A percentile compares a stretch with the other conserved stretches of the same genome.
phyloP scores from a whole-genome alignment of 2,113 vertebrate genomes.

The Cricetomys ansorgei region DNA sequence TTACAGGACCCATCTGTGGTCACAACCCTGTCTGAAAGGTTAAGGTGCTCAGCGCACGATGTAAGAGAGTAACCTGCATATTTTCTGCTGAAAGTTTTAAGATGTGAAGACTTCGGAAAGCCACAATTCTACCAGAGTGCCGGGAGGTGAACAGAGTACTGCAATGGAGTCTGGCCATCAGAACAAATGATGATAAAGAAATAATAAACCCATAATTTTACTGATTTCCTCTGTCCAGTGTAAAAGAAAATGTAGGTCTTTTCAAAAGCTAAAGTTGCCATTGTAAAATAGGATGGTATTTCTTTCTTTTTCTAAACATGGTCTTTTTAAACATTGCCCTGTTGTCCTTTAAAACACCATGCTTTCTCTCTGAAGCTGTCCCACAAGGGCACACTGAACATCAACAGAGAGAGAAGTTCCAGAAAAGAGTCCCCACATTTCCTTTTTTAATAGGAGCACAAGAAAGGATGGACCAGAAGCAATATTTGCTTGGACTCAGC shows the following conservation, averaged over 20 bases:
- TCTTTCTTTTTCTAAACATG: constrained; percentile 50
- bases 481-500: constrained; percentile 8
- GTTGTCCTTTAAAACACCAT: not conserved
- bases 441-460: not conserved
- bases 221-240: not conserved
- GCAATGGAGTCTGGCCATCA: not conserved
- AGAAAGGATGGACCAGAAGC: not conserved
- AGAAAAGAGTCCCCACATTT: not conserved
- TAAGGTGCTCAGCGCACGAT: constrained; percentile 58
- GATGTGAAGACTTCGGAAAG: constrained; percentile 13
- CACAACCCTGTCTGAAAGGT: constrained; percentile 64
- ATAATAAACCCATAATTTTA: constrained; percentile 27
- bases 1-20: constrained; percentile 42
- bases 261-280: constrained; percentile 46
- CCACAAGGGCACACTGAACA: not conserved
- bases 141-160: not conserved
- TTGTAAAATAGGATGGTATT: not conserved
- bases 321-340: constrained; percentile 41
- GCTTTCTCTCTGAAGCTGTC: not conserved
- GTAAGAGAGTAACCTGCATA: constrained; percentile 29
- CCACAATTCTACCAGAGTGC: not conserved
- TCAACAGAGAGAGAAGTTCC: constrained; percentile 7
- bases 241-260: constrained; percentile 54
- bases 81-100: constrained; percentile 50
- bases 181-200: constrained; percentile 53